These are phyloP conservation scores for Sesia bembeciformis DNA, from an alignment of 2,888 invertebrate genomes.

Conservation along the genomic window DNA sequence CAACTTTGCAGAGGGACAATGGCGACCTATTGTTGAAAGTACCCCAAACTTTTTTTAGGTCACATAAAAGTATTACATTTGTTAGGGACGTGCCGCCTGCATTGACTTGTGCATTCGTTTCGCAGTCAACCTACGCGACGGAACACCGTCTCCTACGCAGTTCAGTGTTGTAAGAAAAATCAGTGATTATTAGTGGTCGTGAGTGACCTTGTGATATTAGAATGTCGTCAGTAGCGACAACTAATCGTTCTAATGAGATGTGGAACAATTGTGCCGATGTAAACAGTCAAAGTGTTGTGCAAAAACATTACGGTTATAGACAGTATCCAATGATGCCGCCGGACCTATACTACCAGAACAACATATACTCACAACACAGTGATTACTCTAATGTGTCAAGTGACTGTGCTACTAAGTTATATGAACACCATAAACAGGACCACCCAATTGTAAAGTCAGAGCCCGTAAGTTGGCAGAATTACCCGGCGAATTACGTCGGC, in stretches of 20 bases:
- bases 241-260: conserved; percentile 57
- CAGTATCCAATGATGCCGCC: conserved; percentile 32
- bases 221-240: conserved; percentile 52
- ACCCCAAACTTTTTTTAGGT: conserved; percentile 73
- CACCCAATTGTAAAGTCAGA: conserved; percentile 41
- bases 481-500: conserved; percentile 22
- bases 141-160: conserved; percentile 55
- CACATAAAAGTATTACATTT: conserved; percentile 72
- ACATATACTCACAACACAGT: conserved; percentile 35
- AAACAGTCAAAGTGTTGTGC: conserved; percentile 39
- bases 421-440: conserved; percentile 22
- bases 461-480: conserved; percentile 42
- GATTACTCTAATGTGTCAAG: conserved; percentile 25
- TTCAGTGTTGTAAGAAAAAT: conserved; percentile 19
- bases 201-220: conserved; percentile 11
- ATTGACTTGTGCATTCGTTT: conserved; percentile 66
- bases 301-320: conserved; percentile 38
- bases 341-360: conserved; percentile 43
- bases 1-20: conserved; percentile 66
- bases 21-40: conserved; percentile 68
- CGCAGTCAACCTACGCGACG: conserved; percentile 56
- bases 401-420: conserved; percentile 23
- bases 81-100: conserved; percentile 63
- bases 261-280: conserved; percentile 51
- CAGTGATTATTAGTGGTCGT: conserved; percentile 26